phyloP scores from a whole-genome alignment of 2,888 invertebrate species.

The Halictus quadricinctus region DNA sequence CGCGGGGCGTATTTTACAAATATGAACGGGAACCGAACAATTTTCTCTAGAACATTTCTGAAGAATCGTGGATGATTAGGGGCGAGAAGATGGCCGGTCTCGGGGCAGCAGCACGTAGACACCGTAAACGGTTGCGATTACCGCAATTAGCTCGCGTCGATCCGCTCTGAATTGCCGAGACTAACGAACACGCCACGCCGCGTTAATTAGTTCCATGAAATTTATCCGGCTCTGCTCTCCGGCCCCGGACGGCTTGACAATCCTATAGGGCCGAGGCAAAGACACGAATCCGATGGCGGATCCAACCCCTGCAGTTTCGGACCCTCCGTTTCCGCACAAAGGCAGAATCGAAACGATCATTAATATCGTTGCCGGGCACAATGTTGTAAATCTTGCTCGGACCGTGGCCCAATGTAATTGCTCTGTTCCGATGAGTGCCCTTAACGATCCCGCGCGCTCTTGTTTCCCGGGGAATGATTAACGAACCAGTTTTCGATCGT shows the following conservation, averaged over 20 bases:
- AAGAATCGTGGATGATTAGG: constrained; percentile 11
- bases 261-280: not conserved
- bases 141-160: constrained; percentile 67
- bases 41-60: not conserved
- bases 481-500: constrained; percentile 44
- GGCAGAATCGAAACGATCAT: constrained; percentile 14
- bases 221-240: constrained; percentile 49
- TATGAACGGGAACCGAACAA: not conserved
- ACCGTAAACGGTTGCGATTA: constrained; percentile 62
- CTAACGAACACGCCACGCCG: constrained; percentile 59
- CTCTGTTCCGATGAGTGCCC: constrained; percentile 44
- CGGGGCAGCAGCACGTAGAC: constrained; percentile 9
- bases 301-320: not conserved
- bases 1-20: not conserved
- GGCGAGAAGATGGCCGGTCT: constrained; percentile 12
- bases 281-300: not conserved
- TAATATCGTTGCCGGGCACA: constrained; percentile 38
- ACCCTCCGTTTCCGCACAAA: constrained; percentile 7
- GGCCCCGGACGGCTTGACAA: not conserved
- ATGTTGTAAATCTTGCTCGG: constrained; percentile 48
- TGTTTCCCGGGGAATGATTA: constrained; percentile 54
- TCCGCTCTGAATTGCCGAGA: constrained; percentile 65
- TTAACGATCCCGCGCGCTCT: constrained; percentile 49
- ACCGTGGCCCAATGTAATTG: constrained; percentile 40
- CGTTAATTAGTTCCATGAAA: constrained; percentile 72